Conservation (phyloP, 2,888 invertebrate species). For the Eucera pruinosa region DNA sequence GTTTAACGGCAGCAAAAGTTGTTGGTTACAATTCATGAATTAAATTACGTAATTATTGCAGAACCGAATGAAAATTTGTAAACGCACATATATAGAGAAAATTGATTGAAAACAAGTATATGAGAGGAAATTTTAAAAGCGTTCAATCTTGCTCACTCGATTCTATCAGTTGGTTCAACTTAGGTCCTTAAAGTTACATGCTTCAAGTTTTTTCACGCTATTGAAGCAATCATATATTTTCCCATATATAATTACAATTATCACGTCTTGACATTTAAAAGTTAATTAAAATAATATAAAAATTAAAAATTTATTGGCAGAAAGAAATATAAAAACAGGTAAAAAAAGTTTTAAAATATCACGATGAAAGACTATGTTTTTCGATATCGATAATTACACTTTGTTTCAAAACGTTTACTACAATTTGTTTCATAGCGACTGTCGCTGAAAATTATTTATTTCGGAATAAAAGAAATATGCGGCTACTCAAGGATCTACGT, state of each 20-base stretch:
- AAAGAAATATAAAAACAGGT: not conserved
- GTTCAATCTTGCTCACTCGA: constrained; percentile 50
- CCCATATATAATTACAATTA: not conserved
- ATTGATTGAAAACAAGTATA: constrained; percentile 12
- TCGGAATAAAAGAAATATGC: constrained; percentile 15
- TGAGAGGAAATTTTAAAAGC: constrained; percentile 17
- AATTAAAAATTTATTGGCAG: too few relatives aligned
- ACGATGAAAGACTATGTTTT: not conserved
- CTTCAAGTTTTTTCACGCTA: not conserved
- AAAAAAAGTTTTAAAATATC: not conserved
- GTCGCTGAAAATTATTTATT: constrained; percentile 24
- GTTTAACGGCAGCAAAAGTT: not conserved
- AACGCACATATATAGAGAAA: not conserved
- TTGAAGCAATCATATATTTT: not conserved
- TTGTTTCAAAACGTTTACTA: constrained; percentile 24
- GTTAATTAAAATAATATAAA: too few relatives aligned
- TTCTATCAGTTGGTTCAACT: constrained; percentile 39
- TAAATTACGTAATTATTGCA: not conserved
- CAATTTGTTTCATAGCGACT: not conserved
- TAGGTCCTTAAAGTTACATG: constrained; percentile 29
- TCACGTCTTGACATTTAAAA: not conserved
- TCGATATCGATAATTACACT: not conserved
- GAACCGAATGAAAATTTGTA: not conserved
- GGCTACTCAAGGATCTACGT: constrained; percentile 47
- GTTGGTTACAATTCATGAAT: too few relatives aligned